These are phyloP conservation scores for Thinocorus orbignyianus DNA, from an alignment of 2,113 vertebrate genomes.

Conservation along the genomic window DNA sequence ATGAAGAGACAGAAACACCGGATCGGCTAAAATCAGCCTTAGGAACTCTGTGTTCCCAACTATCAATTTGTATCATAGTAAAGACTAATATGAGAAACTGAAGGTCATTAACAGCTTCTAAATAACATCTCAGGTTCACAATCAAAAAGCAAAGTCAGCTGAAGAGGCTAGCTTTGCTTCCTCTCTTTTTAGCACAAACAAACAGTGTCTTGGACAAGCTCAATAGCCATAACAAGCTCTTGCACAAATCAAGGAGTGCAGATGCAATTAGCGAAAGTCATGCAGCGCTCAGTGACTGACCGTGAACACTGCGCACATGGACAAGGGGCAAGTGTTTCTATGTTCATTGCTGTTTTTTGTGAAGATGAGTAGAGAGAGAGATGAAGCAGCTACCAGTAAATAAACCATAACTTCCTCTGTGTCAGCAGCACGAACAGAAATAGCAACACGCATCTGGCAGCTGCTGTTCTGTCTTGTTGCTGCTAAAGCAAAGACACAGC, in stretches of 20 bases:
- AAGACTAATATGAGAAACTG: background rate
- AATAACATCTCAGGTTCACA: background rate
- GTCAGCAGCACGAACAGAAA: slow-evolving; percentile 48
- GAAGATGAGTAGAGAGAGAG: background rate
- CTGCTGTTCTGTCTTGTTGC: background rate
- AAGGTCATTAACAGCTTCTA: background rate
- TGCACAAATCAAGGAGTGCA: background rate
- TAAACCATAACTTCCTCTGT: background rate
- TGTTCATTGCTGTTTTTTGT: background rate
- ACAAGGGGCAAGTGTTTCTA: background rate
- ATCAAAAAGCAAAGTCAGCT: background rate
- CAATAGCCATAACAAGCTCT: background rate
- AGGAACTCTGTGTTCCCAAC: background rate
- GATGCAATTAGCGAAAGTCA: background rate
- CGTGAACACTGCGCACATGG: rapidly evolving
- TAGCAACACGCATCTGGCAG: slow-evolving; percentile 12
- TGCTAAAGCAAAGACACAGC: background rate
- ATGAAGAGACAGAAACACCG: background rate
- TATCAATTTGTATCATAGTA: background rate
- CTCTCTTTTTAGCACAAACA: background rate
- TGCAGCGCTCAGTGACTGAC: background rate
- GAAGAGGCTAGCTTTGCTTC: background rate
- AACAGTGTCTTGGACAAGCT: background rate
- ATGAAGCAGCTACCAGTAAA: background rate
- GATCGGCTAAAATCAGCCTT: background rate